Evolutionary conservation across 2,888 invertebrate genomes (phyloP).

Genomic region (Anthoptus insignis): DNA sequence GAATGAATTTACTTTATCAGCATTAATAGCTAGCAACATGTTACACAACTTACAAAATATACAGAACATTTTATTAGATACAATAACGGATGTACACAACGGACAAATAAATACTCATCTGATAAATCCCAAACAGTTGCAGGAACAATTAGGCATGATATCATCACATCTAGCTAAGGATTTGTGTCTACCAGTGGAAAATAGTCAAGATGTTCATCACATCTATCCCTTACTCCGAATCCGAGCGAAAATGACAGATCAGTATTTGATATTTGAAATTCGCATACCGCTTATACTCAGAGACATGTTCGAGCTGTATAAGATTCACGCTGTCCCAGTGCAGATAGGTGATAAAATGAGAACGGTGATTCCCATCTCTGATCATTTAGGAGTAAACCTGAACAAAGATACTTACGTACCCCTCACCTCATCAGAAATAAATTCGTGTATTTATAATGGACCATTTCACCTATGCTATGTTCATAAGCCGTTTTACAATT

Average conservation of each 20-base stretch:
- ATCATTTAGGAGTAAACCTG: not conserved
- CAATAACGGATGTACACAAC: not conserved
- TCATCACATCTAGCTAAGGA: not conserved
- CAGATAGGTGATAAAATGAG: slow-evolving; percentile 1
- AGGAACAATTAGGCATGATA: not conserved
- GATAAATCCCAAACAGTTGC: not conserved
- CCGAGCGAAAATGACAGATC: slow-evolving; percentile 3
- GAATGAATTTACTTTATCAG: not conserved
- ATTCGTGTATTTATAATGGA: not conserved
- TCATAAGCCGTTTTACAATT: slow-evolving; percentile 11
- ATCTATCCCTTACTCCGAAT: slow-evolving; percentile 5
- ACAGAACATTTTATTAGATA: slow-evolving; percentile 16
- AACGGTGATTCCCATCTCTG: slow-evolving; percentile 7
- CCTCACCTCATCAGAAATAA: not conserved
- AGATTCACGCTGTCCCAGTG: slow-evolving; percentile 5
- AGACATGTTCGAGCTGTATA: slow-evolving; percentile 5
- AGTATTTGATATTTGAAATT: slow-evolving; percentile 4
- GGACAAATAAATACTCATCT: not conserved
- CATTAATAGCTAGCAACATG: not conserved
- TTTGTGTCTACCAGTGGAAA: not conserved
- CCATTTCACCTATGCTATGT: not conserved
- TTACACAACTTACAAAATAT: slow-evolving; percentile 14
- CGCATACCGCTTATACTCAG: slow-evolving; percentile 7
- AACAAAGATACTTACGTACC: slow-evolving; percentile 3
- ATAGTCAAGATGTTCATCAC: not conserved